A percentile compares a stretch with the other conserved stretches of the same genome.
phyloP scores from a whole-genome alignment of 2,113 vertebrate species.

The Seriola dumerili region DNA sequence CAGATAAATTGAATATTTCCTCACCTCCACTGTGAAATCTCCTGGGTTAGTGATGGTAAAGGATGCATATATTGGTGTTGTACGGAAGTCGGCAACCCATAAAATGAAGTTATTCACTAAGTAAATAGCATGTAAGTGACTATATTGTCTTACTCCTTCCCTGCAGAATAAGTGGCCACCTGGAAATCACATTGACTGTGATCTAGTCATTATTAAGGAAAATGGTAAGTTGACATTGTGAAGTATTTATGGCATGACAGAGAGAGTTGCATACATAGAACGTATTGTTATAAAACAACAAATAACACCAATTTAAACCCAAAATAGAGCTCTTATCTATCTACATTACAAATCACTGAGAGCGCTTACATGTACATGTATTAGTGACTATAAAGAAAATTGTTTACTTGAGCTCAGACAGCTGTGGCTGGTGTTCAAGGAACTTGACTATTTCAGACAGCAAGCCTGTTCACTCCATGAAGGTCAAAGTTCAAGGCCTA shows the following conservation, averaged over 20 bases:
- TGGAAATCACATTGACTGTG: background rate
- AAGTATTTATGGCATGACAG: too few species aligned
- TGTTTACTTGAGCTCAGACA: too few species aligned
- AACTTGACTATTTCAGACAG: background rate
- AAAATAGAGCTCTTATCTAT: too few species aligned
- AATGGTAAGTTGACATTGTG: background rate
- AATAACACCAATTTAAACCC: too few species aligned
- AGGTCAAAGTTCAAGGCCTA: background rate
- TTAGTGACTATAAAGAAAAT: too few species aligned
- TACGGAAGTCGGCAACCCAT: background rate
- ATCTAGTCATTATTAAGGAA: background rate
- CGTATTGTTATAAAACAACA: too few species aligned
- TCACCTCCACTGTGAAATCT: background rate
- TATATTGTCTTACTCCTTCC: background rate
- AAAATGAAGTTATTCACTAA: background rate
- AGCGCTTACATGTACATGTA: too few species aligned
- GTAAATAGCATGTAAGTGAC: background rate
- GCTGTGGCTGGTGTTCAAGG: too few species aligned
- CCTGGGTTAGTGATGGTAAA: background rate
- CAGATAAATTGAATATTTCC: conserved; percentile 34
- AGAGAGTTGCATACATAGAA: too few species aligned
- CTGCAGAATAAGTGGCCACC: background rate
- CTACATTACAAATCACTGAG: too few species aligned
- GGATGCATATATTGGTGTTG: background rate
- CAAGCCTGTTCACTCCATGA: background rate